These are phyloP conservation scores for Yponomeuta evonymella DNA, from an alignment of 2,888 invertebrate species.

Conservation along the genomic window DNA sequence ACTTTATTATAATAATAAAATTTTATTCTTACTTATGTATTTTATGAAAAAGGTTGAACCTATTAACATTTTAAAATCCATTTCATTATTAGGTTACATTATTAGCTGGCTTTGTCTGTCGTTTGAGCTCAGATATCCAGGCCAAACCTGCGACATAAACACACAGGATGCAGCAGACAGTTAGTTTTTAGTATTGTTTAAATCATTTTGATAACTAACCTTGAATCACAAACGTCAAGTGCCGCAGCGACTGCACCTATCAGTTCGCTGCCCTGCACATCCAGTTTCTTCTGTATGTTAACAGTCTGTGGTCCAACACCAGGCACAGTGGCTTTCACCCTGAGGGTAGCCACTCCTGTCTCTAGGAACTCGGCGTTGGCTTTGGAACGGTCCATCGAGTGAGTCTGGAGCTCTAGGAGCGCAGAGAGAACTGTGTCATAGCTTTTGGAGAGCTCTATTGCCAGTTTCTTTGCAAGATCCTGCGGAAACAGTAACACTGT, in stretches of 20 bases:
- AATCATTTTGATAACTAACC: conserved; percentile 40
- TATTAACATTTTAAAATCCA: no score
- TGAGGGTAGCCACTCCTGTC: conserved; percentile 84
- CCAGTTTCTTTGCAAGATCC: conserved; percentile 79
- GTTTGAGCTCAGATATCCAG: no score
- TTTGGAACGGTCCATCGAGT: conserved; percentile 83
- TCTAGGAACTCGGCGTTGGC: conserved; percentile 81
- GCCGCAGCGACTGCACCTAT: conserved; percentile 70
- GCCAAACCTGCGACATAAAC: no score
- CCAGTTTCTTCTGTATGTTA: conserved; percentile 75
- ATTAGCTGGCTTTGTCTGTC: no score
- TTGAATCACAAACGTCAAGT: conserved; percentile 49
- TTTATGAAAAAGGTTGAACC: no score
- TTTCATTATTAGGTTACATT: no score
- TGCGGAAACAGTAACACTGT: conserved; percentile 36
- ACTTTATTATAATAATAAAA: not conserved
- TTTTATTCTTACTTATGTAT: not conserved
- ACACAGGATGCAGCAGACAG: not conserved
- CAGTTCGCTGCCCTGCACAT: conserved; percentile 71
- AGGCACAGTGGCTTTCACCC: conserved; percentile 78
- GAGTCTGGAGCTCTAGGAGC: conserved; percentile 78
- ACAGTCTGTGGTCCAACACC: conserved; percentile 65
- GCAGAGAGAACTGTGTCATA: conserved; percentile 69
- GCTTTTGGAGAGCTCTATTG: conserved; percentile 70
- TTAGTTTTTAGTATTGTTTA: not conserved